A percentile compares a stretch with the other conserved stretches of the same genome.
Conservation (phyloP, 2,113 vertebrate species). For the Cathartes aura region DNA sequence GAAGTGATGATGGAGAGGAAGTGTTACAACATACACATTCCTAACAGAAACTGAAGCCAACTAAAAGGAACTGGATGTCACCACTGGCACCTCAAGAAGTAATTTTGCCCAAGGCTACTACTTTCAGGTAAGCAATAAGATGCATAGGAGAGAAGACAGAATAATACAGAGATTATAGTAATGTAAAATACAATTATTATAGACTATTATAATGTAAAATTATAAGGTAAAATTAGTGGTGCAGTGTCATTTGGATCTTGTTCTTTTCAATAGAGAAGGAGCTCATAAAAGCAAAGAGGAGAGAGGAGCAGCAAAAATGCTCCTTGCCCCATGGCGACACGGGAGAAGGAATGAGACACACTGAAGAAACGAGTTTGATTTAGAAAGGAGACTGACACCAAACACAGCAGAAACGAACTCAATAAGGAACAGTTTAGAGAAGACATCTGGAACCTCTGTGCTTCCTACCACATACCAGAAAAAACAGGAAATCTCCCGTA, state of each 20-base stretch:
- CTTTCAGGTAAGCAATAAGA: not conserved
- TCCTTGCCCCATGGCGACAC: not conserved
- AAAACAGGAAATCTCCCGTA: not conserved
- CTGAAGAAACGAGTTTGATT: not conserved
- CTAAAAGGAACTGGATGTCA: not conserved
- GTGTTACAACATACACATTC: not conserved
- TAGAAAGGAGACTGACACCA: not conserved
- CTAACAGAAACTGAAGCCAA: not conserved
- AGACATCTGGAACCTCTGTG: not conserved
- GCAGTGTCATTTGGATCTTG: not conserved
- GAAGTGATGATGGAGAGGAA: not conserved
- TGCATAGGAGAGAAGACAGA: not conserved
- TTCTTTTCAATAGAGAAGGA: not conserved
- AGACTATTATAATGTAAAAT: not conserved
- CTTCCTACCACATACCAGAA: not conserved
- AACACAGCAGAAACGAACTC: not conserved
- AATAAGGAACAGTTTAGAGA: not conserved
- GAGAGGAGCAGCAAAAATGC: not conserved
- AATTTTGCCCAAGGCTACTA: not conserved
- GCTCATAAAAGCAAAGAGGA: not conserved
- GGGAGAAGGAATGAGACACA: not conserved
- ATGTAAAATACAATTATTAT: not conserved
- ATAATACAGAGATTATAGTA: not conserved
- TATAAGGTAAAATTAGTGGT: not conserved
- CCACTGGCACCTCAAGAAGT: not conserved